These are phyloP conservation scores for Ianthella basta DNA, from an alignment of 37 sponge, comb jelly and placozoan genomes.

Conservation along the genomic window DNA sequence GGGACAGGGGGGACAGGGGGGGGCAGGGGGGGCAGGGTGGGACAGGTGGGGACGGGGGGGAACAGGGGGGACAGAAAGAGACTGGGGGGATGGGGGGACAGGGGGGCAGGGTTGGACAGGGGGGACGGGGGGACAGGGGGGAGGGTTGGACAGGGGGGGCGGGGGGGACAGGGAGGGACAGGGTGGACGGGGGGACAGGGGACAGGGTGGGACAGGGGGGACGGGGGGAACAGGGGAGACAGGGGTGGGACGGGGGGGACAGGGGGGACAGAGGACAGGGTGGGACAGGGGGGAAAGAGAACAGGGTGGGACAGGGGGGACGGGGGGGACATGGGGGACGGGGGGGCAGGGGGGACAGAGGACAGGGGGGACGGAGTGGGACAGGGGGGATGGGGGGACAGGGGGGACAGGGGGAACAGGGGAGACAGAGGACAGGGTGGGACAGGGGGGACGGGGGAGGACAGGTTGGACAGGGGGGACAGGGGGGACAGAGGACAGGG, in stretches of 20 bases:
- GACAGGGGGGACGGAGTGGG: slow-evolving; percentile 28
- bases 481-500: neutral
- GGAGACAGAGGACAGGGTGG: no score
- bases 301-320: slow-evolving; percentile 31
- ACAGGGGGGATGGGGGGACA: slow-evolving; percentile 11
- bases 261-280: slow-evolving; percentile 18
- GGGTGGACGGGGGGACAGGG: slow-evolving; percentile 34
- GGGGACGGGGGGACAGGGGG: slow-evolving; percentile 5
- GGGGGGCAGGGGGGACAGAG: slow-evolving; percentile 3
- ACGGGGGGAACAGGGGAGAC: neutral
- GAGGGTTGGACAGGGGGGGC: neutral
- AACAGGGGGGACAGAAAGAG: neutral
- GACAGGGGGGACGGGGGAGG: slow-evolving; percentile 29
- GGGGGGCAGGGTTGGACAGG: slow-evolving; percentile 14
- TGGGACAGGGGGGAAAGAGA: slow-evolving; percentile 20
- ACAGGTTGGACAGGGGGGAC: slow-evolving; percentile 19
- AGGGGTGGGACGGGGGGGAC: neutral
- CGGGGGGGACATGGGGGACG: neutral
- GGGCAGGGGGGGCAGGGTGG: neutral
- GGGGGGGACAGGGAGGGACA: slow-evolving; percentile 21
- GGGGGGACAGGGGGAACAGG: neutral
- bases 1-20: no score
- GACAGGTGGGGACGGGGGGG: neutral
- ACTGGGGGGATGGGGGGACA: slow-evolving; percentile 23
- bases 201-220: neutral